Evolutionary conservation across 1,140 invertebrate genomes (phyloP), one percentile per base, ranked within the genome.

Genomic region (Trichoplusia ni): DNA sequence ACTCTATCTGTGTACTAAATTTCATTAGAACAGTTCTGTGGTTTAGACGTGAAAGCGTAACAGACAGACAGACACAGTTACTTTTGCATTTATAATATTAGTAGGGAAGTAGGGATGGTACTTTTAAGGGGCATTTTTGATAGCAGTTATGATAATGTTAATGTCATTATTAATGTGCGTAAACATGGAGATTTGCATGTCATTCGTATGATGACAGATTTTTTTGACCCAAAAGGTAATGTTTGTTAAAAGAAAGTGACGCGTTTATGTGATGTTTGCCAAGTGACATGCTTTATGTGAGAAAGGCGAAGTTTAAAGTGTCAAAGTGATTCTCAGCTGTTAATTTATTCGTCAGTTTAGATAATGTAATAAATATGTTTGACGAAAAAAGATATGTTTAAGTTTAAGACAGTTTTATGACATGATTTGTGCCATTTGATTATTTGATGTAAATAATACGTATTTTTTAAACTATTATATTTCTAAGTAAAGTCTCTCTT

Each of bases 131-230:
- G 13, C n/a, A 8, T 27, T 42, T 18, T 58, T 31, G 51, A 42
- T 49, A 27, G 42, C 33, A 49, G 29, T 62, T 49, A 49, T 53
- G 59, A 63, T 59, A 63, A 63, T 35, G 8, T 63, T 68, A 37
- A 67, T 62, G 58, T 58, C 44, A 58, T 65, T 65, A 65, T 58
- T 65, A 53, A 53, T 63, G 27, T 49, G 13, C 9, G 18, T 29
- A 29, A 29, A 42, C 13, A 29, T 31, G 23, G 2, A 31, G 19
- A 44, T 58, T 58, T 58, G 25, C 38, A 44, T 58, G 25, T 44
- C 7, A 21, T 46, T 25, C 27, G 42, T 25, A 7, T 37, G n/a
- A 6, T 18, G 18, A 19, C 14, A 40, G 2, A 40, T 40, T 19
- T 27, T 46, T 14, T 27, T 27, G 19, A 46, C 23, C 21, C 0